phyloP scores from a whole-genome alignment of 2,113 vertebrate genomes.

The Etia nguti region DNA sequence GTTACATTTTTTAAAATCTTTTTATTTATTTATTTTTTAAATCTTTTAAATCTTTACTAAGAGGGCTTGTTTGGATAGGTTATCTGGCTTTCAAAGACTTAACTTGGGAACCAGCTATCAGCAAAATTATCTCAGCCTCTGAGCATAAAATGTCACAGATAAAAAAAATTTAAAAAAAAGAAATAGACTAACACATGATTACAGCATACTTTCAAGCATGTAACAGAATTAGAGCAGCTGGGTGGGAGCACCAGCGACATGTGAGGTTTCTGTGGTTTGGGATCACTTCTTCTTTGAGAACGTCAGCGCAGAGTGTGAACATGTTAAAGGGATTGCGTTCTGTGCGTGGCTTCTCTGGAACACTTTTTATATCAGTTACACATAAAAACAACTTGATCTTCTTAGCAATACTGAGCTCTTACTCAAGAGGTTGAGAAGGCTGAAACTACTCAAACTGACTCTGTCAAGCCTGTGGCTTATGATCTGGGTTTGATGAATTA shows the following conservation, averaged over 20 bases:
- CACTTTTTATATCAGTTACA: constrained; percentile 41
- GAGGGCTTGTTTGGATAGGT: not conserved
- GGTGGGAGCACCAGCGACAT: not conserved
- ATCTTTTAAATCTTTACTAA: not conserved
- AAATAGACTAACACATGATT: constrained; percentile 23
- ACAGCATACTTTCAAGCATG: constrained; percentile 11
- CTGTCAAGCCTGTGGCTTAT: not conserved
- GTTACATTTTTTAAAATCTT: not conserved
- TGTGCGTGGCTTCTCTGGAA: not conserved
- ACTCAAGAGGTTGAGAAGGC: constrained; percentile 30
- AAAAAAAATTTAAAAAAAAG: constrained; percentile 18
- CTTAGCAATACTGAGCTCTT: constrained; percentile 38
- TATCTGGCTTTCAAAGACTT: not conserved
- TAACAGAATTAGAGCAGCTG: constrained; percentile 18
- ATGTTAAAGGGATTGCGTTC: not conserved
- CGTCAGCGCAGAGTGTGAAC: not conserved
- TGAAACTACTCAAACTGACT: constrained; percentile 29
- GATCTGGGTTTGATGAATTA: constrained; percentile 17
- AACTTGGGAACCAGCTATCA: not conserved
- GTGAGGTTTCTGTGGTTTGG: constrained; percentile 37
- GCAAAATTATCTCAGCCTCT: not conserved
- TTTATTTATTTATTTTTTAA: not conserved
- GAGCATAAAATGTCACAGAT: constrained; percentile 6
- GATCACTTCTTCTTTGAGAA: constrained; percentile 6
- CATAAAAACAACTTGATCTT: constrained; percentile 44